Evolutionary conservation across 2,113 vertebrate genomes (phyloP).

Genomic region (Sardina pilchardus): DNA sequence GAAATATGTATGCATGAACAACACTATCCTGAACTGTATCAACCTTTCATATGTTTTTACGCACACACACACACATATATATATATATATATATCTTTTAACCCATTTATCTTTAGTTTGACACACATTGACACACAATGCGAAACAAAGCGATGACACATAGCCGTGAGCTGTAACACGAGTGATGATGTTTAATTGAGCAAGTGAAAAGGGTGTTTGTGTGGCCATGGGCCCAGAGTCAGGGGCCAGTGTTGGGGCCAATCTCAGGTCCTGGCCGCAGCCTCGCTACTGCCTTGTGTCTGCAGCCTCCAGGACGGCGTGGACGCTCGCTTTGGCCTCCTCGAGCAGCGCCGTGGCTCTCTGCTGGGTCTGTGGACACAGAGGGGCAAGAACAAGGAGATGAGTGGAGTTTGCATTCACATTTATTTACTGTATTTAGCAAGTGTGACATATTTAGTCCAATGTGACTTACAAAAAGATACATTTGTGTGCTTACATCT

Average conservation of each 20-base stretch:
- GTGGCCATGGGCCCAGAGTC: too few relatives aligned
- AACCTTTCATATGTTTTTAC: too few relatives aligned
- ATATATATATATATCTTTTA: neutral
- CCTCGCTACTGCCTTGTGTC: slow-evolving; percentile 48
- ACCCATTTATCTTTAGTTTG: too few relatives aligned
- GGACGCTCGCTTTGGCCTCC: slow-evolving; percentile 56
- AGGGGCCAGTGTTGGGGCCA: neutral
- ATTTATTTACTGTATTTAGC: too few relatives aligned
- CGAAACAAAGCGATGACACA: neutral
- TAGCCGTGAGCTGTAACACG: neutral
- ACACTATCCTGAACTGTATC: too few relatives aligned
- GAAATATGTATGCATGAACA: too few relatives aligned
- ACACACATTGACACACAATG: neutral
- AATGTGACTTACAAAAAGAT: neutral
- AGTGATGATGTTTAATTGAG: neutral
- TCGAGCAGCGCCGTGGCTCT: slow-evolving; percentile 58
- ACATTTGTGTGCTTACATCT: neutral
- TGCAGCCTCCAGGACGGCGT: slow-evolving; percentile 50
- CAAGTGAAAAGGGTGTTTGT: neutral
- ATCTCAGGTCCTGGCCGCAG: neutral
- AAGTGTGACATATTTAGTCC: too few relatives aligned
- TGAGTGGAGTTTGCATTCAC: neutral
- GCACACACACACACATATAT: neutral
- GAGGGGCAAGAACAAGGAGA: neutral
- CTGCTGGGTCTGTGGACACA: slow-evolving; percentile 55